Evolutionary conservation across 2,113 vertebrate genomes (phyloP).

Genomic region (Chrysemys picta): DNA sequence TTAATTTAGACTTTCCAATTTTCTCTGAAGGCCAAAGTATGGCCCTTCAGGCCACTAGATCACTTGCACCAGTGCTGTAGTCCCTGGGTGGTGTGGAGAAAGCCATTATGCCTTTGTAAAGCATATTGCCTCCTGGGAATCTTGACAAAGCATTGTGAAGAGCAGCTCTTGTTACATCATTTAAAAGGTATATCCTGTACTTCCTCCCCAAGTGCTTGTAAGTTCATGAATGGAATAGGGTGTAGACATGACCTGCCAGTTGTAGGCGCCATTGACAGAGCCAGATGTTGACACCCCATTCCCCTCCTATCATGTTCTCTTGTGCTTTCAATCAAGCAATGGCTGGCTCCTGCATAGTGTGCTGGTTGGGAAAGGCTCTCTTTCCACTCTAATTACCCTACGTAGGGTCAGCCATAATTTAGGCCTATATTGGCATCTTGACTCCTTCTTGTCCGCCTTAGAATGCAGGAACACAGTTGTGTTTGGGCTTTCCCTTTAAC

Average conservation of each 20-base stretch:
- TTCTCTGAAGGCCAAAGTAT: background rate
- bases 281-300: background rate
- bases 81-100: accelerated
- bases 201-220: accelerated
- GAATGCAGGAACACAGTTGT: background rate
- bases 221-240: accelerated
- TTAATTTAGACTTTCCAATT: background rate
- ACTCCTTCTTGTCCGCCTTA: slow-evolving; percentile 16
- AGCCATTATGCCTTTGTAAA: accelerated
- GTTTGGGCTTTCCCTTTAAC: slow-evolving; percentile 21
- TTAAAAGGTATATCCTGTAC: background rate
- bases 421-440: background rate
- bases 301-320: background rate
- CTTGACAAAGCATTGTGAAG: background rate
- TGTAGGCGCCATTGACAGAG: background rate
- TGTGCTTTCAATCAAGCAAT: background rate
- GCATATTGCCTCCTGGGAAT: accelerated
- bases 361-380: background rate
- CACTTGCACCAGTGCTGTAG: background rate
- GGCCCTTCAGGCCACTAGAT: background rate
- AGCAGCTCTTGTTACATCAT: background rate
- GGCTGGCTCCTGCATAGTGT: background rate
- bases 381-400: background rate
- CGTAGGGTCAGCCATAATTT: background rate
- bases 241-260: background rate